A percentile compares a stretch with the other conserved stretches of the same genome.
phyloP scores from a whole-genome alignment of 2,113 vertebrate genomes.

The Equus quagga region DNA sequence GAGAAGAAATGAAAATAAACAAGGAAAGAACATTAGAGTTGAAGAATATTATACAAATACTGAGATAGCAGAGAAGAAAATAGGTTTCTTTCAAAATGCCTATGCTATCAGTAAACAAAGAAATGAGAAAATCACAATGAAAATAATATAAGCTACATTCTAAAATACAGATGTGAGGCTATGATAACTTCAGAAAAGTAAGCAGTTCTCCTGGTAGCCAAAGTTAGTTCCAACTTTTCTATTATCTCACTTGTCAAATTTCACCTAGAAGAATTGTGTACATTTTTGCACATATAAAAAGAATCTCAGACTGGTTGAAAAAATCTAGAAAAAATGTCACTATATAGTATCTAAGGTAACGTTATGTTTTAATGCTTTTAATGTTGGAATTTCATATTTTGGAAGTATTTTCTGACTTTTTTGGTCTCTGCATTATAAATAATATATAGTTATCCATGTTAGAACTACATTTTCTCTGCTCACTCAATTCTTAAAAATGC shows the following conservation, averaged over 20 bases:
- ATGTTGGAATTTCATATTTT: neutral
- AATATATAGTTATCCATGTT: neutral
- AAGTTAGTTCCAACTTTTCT: neutral
- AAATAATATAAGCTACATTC: neutral
- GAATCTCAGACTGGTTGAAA: neutral
- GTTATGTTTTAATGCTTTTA: neutral
- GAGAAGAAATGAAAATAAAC: neutral
- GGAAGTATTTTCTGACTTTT: neutral
- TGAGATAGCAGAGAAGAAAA: neutral
- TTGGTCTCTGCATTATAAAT: neutral
- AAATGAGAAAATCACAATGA: neutral
- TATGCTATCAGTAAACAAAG: neutral
- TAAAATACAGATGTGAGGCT: neutral
- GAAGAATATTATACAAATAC: neutral
- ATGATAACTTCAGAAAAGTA: neutral
- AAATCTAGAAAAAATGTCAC: neutral
- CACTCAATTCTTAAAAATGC: neutral
- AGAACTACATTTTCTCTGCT: neutral
- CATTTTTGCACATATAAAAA: neutral
- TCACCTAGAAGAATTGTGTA: neutral
- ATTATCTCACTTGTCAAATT: neutral
- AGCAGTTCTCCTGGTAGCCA: neutral
- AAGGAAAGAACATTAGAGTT: neutral
- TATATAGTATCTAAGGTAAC: neutral
- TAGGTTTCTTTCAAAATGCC: neutral